Percentiles rank a stretch among this genome's conserved stretches.
phyloP scores from a whole-genome alignment of 2,888 invertebrate genomes.

The Latheticus oryzae region DNA sequence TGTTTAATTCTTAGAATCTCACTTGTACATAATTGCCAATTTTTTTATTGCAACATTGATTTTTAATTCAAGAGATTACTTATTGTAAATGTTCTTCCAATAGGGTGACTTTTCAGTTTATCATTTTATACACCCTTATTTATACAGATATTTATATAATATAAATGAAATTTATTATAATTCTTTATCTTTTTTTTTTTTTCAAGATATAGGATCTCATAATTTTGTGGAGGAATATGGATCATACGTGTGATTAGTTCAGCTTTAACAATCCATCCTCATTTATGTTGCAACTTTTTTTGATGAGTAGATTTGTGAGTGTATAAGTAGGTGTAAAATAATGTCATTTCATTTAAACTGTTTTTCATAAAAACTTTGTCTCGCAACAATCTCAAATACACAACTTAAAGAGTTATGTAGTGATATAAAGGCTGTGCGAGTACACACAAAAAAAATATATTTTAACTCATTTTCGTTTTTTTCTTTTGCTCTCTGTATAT shows the following conservation, averaged over 20 bases:
- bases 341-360: conserved; percentile 14
- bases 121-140: conserved; percentile 6
- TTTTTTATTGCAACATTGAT: conserved; percentile 36
- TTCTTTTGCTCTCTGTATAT: conserved; percentile 54
- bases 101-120: too few relatives aligned
- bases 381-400: conserved; percentile 54
- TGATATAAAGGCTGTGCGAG: conserved; percentile 58
- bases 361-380: conserved; percentile 48
- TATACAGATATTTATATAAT: conserved; percentile 9
- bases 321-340: conserved; percentile 28
- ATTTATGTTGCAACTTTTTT: conserved; percentile 13
- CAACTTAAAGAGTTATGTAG: conserved; percentile 45
- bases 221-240: conserved; percentile 30
- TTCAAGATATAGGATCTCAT: conserved; percentile 23
- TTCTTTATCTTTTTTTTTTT: conserved; percentile 21
- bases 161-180: conserved; percentile 37
- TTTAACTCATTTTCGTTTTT: conserved; percentile 44
- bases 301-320: conserved; percentile 32
- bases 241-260: conserved; percentile 39
- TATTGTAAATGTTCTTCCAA: conserved; percentile 14
- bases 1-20: conserved; percentile 34
- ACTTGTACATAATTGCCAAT: conserved; percentile 42
- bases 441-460: conserved; percentile 53
- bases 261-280: conserved; percentile 37
- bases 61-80: conserved; percentile 30